Evolutionary conservation across 2,888 invertebrate species (phyloP), one percentile per base, ranked within the genome.

Genomic region (Drosophila anceps): DNA sequence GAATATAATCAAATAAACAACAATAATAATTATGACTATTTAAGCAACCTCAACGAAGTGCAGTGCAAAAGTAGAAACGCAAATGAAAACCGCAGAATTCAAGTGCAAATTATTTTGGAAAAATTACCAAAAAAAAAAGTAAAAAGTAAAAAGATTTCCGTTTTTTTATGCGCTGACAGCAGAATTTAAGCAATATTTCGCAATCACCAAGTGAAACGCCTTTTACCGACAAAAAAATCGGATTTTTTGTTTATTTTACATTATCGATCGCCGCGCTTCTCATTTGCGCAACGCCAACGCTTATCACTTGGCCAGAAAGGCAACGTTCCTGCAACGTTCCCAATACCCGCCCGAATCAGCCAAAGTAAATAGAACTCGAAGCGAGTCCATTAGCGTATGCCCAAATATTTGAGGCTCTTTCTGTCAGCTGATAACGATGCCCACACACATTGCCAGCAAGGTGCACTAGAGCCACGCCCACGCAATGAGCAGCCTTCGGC

Each of bases 401-500:
- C 46, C 33, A 27, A 90, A 85, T 83, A 88, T 83, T 88, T 85
- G 73, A 20, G 13, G 53, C 35, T 53, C 51, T 35, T 48, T n/a
- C 35, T 9, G 37, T 24, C 24, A 24, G 24, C 55, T 76, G 76
- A 86, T 81, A 68, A 69, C 64, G 57, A 90, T 85, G 86, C 73
- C 84, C 84, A 69, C 84, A 81, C 71, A 74, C 53, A 53, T 37
- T 41, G 27, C 53, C 31, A 7, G 67, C 78, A 71, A 88, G 86
- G 81, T 82, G 81, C 73, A 72, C 54, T 80, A 82, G 57, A 50
- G 53, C 62, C 79, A 65, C 69, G 18, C 59, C 27, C 50, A 48
- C 61, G 6, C n/a, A 33, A 91, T 90, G 89, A 87, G 73, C 62
- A 85, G 79, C 69, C 79, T 90, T 62, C 83, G 91, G 29, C 91